Base-by-base conservation (phyloP, 2,797 vertebrate genomes). In the Phoxinus dragarum region DNA sequence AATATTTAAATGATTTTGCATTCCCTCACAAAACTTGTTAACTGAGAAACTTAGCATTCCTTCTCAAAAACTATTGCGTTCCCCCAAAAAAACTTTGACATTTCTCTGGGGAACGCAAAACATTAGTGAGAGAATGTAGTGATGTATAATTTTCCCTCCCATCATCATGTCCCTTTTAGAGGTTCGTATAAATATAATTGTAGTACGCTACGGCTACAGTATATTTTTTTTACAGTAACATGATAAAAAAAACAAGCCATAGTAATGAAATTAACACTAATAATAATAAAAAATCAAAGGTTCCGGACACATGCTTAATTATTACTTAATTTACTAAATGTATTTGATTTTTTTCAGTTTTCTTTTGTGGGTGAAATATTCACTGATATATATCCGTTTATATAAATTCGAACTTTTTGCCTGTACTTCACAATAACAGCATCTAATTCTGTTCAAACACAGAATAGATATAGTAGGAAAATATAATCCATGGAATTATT, bases 351-450 rank as follows among this genome's bases (percentile, higher is more conserved):
- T 56, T 11, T 59, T 8, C 1, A 27, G 1, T 59, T 59, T 64
- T 16, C 27, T 64, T 61, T 16, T 31, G 12, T 31, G 61, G 12
- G 61, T 64, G 61, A 31, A 31, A 64, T 31, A 31, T 16, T 16
- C 12, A 31, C 11, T 27, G 59, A 54, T 54, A 21, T 54, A 12
- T 27, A 12, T 61, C n/a, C 1, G 0, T 11, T 49, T 74, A 49
- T 74, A 9, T 61, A 19, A 74, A 74, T 21, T 31, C 8, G 0
- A 52, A 12, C 31, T 0, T 54, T 54, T 75, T 36, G 31, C 31
- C 49, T 75, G 31, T 75, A 75, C 19, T 75, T 54, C 7, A 75
- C 47, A 75, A 34, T 54, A 75, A 54, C 73, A 54, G 19, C 10
- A 36, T 54, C 27, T 23, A 38, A 54, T 76, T 36, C 73, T 23